Base-by-base conservation (phyloP, 2,888 invertebrate genomes). In the Atethmia centrago region DNA sequence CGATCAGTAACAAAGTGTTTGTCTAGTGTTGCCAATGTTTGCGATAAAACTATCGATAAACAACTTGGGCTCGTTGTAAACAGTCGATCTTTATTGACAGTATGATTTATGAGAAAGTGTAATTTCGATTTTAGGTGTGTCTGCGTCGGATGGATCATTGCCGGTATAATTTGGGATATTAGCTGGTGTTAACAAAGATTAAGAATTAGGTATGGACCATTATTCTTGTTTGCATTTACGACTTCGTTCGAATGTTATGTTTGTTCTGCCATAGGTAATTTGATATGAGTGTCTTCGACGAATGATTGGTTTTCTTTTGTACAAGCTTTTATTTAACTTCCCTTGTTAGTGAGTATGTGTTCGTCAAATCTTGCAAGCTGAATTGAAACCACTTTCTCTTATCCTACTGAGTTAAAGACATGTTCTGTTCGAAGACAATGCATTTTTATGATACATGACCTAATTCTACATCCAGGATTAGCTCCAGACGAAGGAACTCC, bases 1-100 rank as follows among this genome's bases (percentile, higher is more conserved):
- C 49, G n/a, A 47, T 47, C 56, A 61, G 59, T 45, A 21, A 76
- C 66, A 64, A 76, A 77, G 82, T 71, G 71, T 71, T 62, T 53
- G 66, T 59, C 58, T 82, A 64, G 49, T 62, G 73, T 28, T 70
- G 79, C 69, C 55, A 78, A 56, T 62, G 69, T 70, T 66, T 49
- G 82, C 66, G 28, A 71, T 81, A 67, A 81, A 81, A 71, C 73
- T 79, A 71, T 81, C 70, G 69, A 71, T 81, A 81, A 77, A 80
- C 80, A 81, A 55, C 73, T 82, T 64, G 58, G 70, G 53, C 63
- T 70, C 47, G 45, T 65, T 73, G 74, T 81, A 83, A 82, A 82
- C 70, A 74, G 63, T 53, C 14, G 56, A 64, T 79, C 55, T 79
- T 83, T 83, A 81, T 81, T 21, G 83, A 79, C 73, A 78, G 21